These are phyloP conservation scores for Dysmachus trigonus DNA, from an alignment of 2,888 invertebrate species.

Conservation along the genomic window DNA sequence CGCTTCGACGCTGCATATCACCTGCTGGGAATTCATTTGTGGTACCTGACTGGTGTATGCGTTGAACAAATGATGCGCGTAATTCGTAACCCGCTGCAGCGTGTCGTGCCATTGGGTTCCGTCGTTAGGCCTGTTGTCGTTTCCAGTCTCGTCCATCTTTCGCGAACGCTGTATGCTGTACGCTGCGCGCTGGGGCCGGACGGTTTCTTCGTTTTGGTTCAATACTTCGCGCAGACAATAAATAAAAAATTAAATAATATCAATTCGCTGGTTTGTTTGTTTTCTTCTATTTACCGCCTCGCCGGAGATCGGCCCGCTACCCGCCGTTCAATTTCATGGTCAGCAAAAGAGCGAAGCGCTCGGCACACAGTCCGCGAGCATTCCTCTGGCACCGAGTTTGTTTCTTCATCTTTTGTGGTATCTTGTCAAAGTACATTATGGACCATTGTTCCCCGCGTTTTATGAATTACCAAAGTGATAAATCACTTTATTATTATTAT, in stretches of 20 bases:
- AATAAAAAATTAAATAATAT: constrained; percentile 45
- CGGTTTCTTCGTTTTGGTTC: not conserved
- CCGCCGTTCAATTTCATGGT: constrained; percentile 5
- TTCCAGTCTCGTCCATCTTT: constrained; percentile 15
- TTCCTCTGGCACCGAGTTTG: constrained; percentile 43
- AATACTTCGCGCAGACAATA: constrained; percentile 34
- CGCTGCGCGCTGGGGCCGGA: not conserved
- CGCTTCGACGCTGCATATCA: constrained; percentile 46
- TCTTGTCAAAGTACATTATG: constrained; percentile 55
- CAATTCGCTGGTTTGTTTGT: constrained; percentile 42
- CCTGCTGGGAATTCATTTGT: constrained; percentile 49
- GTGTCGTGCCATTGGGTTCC: constrained; percentile 35
- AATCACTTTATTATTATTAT: constrained; percentile 52
- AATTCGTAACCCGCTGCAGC: constrained; percentile 38
- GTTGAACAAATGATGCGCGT: constrained; percentile 39
- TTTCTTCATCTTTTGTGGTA: constrained; percentile 54
- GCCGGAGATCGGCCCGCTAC: not conserved
- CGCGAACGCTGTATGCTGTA: not conserved
- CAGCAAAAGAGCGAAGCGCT: not conserved
- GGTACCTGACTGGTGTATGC: constrained; percentile 39
- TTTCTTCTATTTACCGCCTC: constrained; percentile 25
- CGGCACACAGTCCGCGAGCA: not conserved
- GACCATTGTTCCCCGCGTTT: constrained; percentile 53
- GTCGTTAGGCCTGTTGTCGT: constrained; percentile 43
- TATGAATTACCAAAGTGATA: constrained; percentile 55